A percentile compares a stretch with the other conserved stretches of the same genome.
Conservation (phyloP, 2,888 invertebrate genomes). For the Pilophorus perplexus region DNA sequence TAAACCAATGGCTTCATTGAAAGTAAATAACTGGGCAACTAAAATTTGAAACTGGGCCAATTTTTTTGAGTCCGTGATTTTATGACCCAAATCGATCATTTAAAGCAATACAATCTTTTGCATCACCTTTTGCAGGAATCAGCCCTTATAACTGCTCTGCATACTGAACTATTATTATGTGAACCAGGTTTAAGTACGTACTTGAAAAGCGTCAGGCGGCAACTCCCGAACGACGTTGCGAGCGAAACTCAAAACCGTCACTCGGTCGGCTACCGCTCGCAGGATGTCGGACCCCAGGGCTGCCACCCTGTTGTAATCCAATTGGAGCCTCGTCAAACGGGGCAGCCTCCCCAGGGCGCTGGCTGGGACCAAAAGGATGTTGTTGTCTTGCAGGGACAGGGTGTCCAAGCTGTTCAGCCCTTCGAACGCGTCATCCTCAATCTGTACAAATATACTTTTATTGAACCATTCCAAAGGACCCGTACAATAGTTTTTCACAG, state of each 20-base stretch:
- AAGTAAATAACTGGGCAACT: too few species aligned
- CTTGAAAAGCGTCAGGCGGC: slow-evolving; percentile 74
- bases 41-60: too few species aligned
- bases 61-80: too few species aligned
- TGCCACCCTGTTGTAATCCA: slow-evolving; percentile 84
- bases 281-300: slow-evolving; percentile 78
- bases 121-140: too few species aligned
- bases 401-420: slow-evolving; percentile 74
- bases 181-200: slow-evolving; percentile 41
- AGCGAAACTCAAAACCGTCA: slow-evolving; percentile 70
- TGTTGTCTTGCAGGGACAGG: slow-evolving; percentile 79
- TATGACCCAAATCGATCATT: too few species aligned
- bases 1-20: too few species aligned
- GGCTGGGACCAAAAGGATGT: slow-evolving; percentile 79
- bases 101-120: too few species aligned
- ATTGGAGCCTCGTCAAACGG: slow-evolving; percentile 67
- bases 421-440: slow-evolving; percentile 84
- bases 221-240: slow-evolving; percentile 84
- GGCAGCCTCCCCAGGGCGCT: slow-evolving; percentile 78
- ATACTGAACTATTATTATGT: too few species aligned
- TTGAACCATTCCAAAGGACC: too few species aligned
- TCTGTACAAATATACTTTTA: slow-evolving; percentile 61
- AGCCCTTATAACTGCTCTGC: too few species aligned
- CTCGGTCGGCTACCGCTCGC: slow-evolving; percentile 66
- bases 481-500: slow-evolving; percentile 46